Conservation (phyloP, 2,797 vertebrate genomes). For the Ctenosaura bakeri region DNA sequence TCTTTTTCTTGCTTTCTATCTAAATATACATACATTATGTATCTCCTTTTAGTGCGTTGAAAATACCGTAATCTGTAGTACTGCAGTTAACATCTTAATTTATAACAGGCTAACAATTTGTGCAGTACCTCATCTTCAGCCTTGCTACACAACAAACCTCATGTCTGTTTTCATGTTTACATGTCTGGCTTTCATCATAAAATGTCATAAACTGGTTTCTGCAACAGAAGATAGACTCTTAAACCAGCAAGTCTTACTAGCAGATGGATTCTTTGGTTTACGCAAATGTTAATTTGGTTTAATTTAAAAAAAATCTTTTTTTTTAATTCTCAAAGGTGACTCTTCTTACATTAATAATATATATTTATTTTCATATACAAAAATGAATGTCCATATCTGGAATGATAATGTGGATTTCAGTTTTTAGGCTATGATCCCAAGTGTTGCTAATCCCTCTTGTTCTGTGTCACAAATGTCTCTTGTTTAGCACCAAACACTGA, state of each 20-base stretch:
- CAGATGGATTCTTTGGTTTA: neutral
- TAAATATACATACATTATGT: neutral
- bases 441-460: neutral
- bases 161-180: neutral
- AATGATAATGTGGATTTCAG: neutral
- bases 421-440: neutral
- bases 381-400: neutral
- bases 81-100: neutral
- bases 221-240: neutral
- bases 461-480: conserved; percentile 45
- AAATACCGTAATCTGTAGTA: neutral
- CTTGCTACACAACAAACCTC: neutral
- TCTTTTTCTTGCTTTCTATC: neutral
- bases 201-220: neutral
- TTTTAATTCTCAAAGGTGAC: neutral
- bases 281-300: neutral
- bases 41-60: neutral
- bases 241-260: neutral
- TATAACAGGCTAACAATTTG: neutral
- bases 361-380: neutral
- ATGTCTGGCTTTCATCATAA: neutral
- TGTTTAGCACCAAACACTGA: conserved; percentile 87
- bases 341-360: neutral
- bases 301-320: neutral
- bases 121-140: neutral